These are phyloP conservation scores for Drosophila gunungcola DNA, from an alignment of 1,140 invertebrate species.

Conservation along the genomic window DNA sequence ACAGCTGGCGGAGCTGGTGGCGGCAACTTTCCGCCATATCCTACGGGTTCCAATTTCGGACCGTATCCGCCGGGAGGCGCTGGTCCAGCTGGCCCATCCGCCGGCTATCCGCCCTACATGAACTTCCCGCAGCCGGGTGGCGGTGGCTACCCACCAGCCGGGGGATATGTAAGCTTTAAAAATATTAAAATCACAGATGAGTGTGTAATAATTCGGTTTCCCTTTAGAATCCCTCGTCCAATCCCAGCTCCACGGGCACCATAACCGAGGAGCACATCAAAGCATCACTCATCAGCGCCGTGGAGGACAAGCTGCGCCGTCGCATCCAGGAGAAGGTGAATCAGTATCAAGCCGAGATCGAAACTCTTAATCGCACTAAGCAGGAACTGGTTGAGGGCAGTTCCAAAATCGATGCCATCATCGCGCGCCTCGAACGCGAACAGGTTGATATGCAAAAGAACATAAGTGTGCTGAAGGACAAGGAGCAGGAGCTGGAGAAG, in stretches of 20 bases:
- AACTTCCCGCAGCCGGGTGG: slow-evolving; percentile 85
- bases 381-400: slow-evolving; percentile 95
- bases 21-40: slow-evolving; percentile 75
- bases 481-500: slow-evolving; percentile 93
- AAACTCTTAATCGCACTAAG: slow-evolving; percentile 94
- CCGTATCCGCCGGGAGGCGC: slow-evolving; percentile 59
- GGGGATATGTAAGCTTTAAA: slow-evolving; percentile 68
- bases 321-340: slow-evolving; percentile 95
- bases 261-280: slow-evolving; percentile 98
- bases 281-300: slow-evolving; percentile 96
- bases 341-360: slow-evolving; percentile 95
- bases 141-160: slow-evolving; percentile 80
- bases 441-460: slow-evolving; percentile 94
- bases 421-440: slow-evolving; percentile 93
- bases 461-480: slow-evolving; percentile 92
- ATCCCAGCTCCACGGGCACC: slow-evolving; percentile 87
- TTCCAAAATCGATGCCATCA: slow-evolving; percentile 92
- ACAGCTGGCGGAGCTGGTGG: slow-evolving; percentile 46
- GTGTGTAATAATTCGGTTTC: not conserved
- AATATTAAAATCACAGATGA: not conserved
- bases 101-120: slow-evolving; percentile 85
- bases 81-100: slow-evolving; percentile 36
- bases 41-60: slow-evolving; percentile 64
- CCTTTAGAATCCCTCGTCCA: slow-evolving; percentile 55
- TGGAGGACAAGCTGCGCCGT: slow-evolving; percentile 96